Evolutionary conservation across 1,140 invertebrate genomes (phyloP).

Genomic region (Macrocentrus cingulum): DNA sequence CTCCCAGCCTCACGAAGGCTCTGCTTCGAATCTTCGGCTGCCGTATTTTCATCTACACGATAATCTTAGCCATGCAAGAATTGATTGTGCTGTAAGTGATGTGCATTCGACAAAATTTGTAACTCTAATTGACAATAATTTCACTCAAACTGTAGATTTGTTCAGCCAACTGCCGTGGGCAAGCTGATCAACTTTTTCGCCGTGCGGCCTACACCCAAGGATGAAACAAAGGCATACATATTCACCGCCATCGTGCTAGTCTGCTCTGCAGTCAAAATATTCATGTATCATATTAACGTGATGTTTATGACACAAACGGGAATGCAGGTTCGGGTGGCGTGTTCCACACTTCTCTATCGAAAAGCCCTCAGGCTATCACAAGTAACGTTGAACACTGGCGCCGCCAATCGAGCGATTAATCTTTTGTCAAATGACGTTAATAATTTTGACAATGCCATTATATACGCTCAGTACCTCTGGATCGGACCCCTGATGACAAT

Average conservation of each 20-base stretch:
- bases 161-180: constrained; percentile 71
- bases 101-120: too few relatives aligned
- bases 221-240: constrained; percentile 66
- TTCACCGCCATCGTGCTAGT: constrained; percentile 72
- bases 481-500: constrained; percentile 76
- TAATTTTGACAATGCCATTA: constrained; percentile 68
- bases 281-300: constrained; percentile 80
- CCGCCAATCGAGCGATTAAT: constrained; percentile 84
- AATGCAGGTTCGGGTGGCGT: constrained; percentile 75
- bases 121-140: background rate
- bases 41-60: constrained; percentile 57
- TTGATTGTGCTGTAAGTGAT: constrained; percentile 58
- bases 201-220: constrained; percentile 45
- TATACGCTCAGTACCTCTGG: constrained; percentile 70
- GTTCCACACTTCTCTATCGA: constrained; percentile 80
- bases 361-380: constrained; percentile 69
- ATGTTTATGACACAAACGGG: constrained; percentile 71
- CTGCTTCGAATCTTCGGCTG: constrained; percentile 59
- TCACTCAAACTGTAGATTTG: constrained; percentile 29
- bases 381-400: constrained; percentile 73
- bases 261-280: constrained; percentile 63
- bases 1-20: constrained; percentile 60
- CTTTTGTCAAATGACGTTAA: constrained; percentile 83
- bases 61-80: constrained; percentile 59
- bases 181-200: constrained; percentile 71